Conservation (phyloP, 2,888 invertebrate species). For the Caenorhabditis zanzibari region DNA sequence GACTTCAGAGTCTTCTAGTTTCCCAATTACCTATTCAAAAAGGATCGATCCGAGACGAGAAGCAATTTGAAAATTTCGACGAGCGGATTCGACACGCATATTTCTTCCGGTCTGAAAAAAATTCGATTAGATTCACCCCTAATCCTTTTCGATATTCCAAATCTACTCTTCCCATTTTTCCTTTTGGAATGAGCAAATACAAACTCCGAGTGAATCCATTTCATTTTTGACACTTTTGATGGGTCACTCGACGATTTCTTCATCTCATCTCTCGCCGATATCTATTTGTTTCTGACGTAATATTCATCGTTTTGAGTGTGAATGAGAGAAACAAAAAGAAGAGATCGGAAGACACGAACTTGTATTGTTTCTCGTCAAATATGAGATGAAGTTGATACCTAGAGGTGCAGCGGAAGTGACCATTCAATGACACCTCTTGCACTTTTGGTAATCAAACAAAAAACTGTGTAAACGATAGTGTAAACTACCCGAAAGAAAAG, state of each 20-base stretch:
- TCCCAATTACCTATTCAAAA: constrained; percentile 68
- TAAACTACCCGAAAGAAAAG: constrained; percentile 22
- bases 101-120: constrained; percentile 77
- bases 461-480: constrained; percentile 28
- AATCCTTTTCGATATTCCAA: background rate
- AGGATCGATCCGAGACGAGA: constrained; percentile 76
- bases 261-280: background rate
- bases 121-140: background rate
- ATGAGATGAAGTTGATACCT: constrained; percentile 23
- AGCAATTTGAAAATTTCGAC: constrained; percentile 81
- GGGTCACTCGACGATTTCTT: constrained; percentile 51
- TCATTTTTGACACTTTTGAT: constrained; percentile 68
- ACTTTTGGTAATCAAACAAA: constrained; percentile 42
- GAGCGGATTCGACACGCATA: constrained; percentile 83
- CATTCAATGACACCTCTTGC: constrained; percentile 57
- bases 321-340: constrained; percentile 2
- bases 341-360: constrained; percentile 40
- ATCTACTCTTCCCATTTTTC: background rate
- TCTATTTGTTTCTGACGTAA: constrained; percentile 51
- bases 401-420: constrained; percentile 14
- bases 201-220: constrained; percentile 35
- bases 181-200: constrained; percentile 37
- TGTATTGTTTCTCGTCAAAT: constrained; percentile 52
- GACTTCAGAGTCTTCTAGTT: background rate
- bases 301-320: constrained; percentile 43